A percentile compares a stretch with the other conserved stretches of the same genome.
These are phyloP conservation scores for Trissoscelio sp. DNA, from an alignment of 2,888 invertebrate genomes.

Conservation along the genomic window DNA sequence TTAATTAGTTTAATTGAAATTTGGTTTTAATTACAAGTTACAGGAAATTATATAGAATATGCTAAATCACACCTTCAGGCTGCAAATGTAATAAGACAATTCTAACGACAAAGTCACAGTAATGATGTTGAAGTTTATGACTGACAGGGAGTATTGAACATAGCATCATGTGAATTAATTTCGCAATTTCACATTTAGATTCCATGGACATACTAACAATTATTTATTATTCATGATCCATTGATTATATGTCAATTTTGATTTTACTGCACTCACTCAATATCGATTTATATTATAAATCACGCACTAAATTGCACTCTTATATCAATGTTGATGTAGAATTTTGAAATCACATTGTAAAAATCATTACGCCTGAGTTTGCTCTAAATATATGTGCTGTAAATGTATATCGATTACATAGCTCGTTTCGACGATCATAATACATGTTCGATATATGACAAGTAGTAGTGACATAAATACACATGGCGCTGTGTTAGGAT, in stretches of 20 bases:
- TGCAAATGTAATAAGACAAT: neutral
- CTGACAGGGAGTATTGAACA: neutral
- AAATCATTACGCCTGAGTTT: neutral
- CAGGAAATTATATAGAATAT: neutral
- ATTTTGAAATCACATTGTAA: neutral
- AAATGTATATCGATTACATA: constrained; percentile 36
- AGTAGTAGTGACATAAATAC: constrained; percentile 70
- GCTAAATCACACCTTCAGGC: neutral
- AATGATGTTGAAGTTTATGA: neutral
- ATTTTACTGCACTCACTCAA: neutral
- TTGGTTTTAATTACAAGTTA: too few relatives aligned
- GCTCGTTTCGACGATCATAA: constrained; percentile 44
- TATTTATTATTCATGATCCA: neutral
- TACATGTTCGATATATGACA: constrained; percentile 70
- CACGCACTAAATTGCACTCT: too few relatives aligned
- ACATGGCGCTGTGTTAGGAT: constrained; percentile 32
- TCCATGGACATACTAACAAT: neutral
- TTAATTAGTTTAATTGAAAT: too few relatives aligned
- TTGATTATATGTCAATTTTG: neutral
- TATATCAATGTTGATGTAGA: too few relatives aligned
- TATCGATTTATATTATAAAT: too few relatives aligned
- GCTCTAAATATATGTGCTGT: constrained; percentile 7
- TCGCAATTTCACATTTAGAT: neutral
- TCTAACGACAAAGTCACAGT: neutral
- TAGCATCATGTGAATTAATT: neutral